A percentile compares a stretch with the other conserved stretches of the same genome.
Conservation (phyloP, 2,888 invertebrate species). For the Drosophila borealis region DNA sequence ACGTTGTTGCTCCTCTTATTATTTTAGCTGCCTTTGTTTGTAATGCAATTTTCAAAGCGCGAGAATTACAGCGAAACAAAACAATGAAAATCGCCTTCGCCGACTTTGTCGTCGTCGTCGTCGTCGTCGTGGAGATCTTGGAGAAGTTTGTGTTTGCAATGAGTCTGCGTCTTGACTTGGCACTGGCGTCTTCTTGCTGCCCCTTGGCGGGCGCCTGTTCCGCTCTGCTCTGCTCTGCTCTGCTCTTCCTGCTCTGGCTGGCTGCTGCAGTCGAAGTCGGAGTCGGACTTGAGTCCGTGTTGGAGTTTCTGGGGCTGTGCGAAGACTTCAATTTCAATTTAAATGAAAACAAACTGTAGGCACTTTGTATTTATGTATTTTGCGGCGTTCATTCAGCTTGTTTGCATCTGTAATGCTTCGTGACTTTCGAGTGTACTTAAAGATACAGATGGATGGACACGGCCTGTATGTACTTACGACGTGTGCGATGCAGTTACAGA, state of each 20-base stretch:
- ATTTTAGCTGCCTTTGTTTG: slow-evolving; percentile 68
- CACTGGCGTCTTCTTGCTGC: slow-evolving; percentile 54
- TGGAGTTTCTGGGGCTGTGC: slow-evolving; percentile 39
- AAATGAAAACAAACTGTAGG: slow-evolving; percentile 80
- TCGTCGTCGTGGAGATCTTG: slow-evolving; percentile 8
- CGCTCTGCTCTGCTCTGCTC: neutral
- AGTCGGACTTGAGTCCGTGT: slow-evolving; percentile 23
- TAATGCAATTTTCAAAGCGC: slow-evolving; percentile 82
- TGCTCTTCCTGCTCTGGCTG: slow-evolving; percentile 8
- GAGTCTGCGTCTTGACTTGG: slow-evolving; percentile 67
- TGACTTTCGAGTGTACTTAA: slow-evolving; percentile 77
- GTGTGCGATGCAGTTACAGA: slow-evolving; percentile 51
- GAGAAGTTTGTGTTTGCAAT: slow-evolving; percentile 60
- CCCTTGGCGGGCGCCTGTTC: slow-evolving; percentile 44
- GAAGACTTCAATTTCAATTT: slow-evolving; percentile 78
- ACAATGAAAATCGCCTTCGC: slow-evolving; percentile 69
- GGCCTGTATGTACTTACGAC: slow-evolving; percentile 27
- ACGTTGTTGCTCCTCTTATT: slow-evolving; percentile 27
- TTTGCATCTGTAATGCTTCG: slow-evolving; percentile 82
- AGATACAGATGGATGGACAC: slow-evolving; percentile 76
- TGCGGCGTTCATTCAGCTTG: slow-evolving; percentile 77
- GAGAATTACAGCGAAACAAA: slow-evolving; percentile 78
- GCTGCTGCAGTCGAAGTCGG: slow-evolving; percentile 21
- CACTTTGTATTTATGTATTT: slow-evolving; percentile 81
- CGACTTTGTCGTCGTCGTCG: slow-evolving; percentile 36